Base-by-base conservation (phyloP, 2,888 invertebrate genomes). In the Pseudanteris insignis region DNA sequence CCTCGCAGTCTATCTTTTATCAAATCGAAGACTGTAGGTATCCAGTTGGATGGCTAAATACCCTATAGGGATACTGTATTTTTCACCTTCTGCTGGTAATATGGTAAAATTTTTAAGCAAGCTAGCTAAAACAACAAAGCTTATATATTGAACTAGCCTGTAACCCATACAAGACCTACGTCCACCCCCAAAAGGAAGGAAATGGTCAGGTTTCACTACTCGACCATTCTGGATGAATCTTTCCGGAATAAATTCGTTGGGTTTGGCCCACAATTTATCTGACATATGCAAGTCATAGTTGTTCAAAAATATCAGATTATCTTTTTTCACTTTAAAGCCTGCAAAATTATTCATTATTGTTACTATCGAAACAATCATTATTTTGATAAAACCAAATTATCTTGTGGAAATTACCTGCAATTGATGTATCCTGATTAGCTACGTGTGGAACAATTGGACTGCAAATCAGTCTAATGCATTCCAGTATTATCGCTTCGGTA, bases 381-480 rank as follows among this genome's bases (percentile, higher is more conserved):
- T n/a, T n/a, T n/a, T n/a, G n/a, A n/a, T n/a, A n/a, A n/a, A n/a
- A n/a, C n/a, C n/a, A n/a, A n/a, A n/a, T n/a, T n/a, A n/a, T n/a
- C n/a, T n/a, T 29, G 36, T 12, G 2, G 15, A 14, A 38, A 50
- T 81, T 78, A 87, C 87, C 87, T 69, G 82, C 83, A 62, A 88
- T 81, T 2, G 84, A 82, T 59, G 86, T 86, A 62, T 86, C 83
- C 64, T 84, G 83, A 60, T 83, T 86, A 9, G 88, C 85, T 0
- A 88, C 86, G 69, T 88, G 86, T 0, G 88, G 88, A 0, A 88
- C 87, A 43, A 88, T 88, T 0, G 88, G 88, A 8, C 88, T 88
- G 2, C 87, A 84, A 47, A 87, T 85, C 34, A 86, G 70, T 46
- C 88, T 78, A n/a, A 88, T 82, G 0, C 86, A 82, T 75, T 88